Percentiles rank a stretch among this genome's conserved stretches.
phyloP scores from a whole-genome alignment of 2,113 vertebrate genomes.

The Glaucidium brasilianum region DNA sequence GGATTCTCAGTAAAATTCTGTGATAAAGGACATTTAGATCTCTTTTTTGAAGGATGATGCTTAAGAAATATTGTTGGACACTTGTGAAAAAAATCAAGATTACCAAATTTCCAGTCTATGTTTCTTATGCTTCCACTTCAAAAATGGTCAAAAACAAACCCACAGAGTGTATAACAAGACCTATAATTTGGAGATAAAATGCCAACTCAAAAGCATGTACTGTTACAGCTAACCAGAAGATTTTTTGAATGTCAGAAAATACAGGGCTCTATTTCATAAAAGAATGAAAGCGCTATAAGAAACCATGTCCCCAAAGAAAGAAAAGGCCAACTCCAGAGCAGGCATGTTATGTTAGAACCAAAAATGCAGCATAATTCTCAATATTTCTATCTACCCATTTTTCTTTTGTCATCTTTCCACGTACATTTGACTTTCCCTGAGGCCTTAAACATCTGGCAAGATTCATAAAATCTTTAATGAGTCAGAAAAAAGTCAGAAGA shows the following conservation, averaged over 20 bases:
- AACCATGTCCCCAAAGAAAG: neutral
- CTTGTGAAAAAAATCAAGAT: neutral
- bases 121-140: neutral
- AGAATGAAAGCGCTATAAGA: neutral
- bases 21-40: neutral
- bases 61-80: neutral
- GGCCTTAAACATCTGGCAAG: slow-evolving; percentile 50
- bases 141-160: neutral
- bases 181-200: neutral
- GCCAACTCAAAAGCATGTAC: neutral
- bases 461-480: slow-evolving; percentile 57
- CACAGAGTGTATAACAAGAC: neutral
- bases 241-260: neutral
- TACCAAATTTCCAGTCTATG: neutral
- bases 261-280: neutral
- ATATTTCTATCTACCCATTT: neutral
- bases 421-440: slow-evolving; percentile 1
- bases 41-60: neutral
- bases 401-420: neutral
- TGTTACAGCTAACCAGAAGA: neutral
- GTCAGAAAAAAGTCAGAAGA: slow-evolving; percentile 53
- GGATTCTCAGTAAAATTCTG: neutral
- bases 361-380: neutral
- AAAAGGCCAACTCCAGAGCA: neutral
- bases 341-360: neutral